Evolutionary conservation across 64 coral and sea anemone genomes (phyloP).

Genomic region (Montipora foliosa): DNA sequence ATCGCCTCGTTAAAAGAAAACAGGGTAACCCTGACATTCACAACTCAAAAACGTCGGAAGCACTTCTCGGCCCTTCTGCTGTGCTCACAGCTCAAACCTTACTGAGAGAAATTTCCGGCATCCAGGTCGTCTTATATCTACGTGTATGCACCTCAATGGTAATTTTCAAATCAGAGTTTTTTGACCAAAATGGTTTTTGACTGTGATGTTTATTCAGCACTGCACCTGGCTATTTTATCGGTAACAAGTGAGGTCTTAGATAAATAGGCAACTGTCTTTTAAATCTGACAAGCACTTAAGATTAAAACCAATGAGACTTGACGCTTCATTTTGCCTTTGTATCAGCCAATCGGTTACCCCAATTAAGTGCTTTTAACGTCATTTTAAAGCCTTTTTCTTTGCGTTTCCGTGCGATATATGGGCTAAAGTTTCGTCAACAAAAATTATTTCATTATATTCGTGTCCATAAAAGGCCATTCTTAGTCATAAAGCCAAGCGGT

Average conservation of each 20-base stretch:
- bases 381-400: conserved; percentile 21
- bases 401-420: conserved; percentile 12
- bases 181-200: not conserved
- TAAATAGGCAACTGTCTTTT: conserved; percentile 25
- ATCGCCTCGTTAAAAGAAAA: not conserved
- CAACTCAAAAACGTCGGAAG: not conserved
- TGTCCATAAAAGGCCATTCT: not conserved
- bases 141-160: not conserved
- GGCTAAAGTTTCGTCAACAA: conserved; percentile 5
- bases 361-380: conserved; percentile 11
- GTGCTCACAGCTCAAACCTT: no score
- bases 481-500: not conserved
- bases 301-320: conserved; percentile 28
- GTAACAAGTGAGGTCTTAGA: conserved; percentile 13
- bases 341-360: conserved; percentile 1
- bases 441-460: not conserved
- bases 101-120: not conserved
- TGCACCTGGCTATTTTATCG: conserved; percentile 15
- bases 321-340: not conserved
- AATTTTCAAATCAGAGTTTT: conserved; percentile 21
- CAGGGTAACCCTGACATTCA: no score
- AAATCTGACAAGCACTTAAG: conserved; percentile 41
- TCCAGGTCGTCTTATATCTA: not conserved
- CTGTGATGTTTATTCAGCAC: conserved; percentile 25
- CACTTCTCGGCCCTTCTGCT: not conserved